These are phyloP conservation scores for Diplodus sargus DNA, from an alignment of 2,797 vertebrate genomes.

Conservation along the genomic window DNA sequence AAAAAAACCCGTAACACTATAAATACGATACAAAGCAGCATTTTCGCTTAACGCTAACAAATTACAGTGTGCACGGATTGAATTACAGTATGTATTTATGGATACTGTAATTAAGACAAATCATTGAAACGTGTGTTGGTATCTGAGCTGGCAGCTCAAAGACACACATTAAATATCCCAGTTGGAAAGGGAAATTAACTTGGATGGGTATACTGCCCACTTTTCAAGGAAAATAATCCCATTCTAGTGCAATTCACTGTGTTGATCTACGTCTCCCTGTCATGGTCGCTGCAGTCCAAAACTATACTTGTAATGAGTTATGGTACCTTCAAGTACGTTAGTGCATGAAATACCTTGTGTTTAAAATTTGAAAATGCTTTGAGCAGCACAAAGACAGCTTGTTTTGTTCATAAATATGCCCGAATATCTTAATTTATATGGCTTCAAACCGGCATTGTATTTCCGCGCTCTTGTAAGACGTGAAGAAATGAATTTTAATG, in stretches of 20 bases:
- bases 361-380: slow-evolving; percentile 41
- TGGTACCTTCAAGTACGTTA: slow-evolving; percentile 52
- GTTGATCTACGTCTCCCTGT: slow-evolving; percentile 45
- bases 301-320: slow-evolving; percentile 50
- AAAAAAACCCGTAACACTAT: slow-evolving; percentile 3
- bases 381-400: slow-evolving; percentile 44
- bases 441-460: slow-evolving; percentile 40
- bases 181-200: slow-evolving; percentile 25
- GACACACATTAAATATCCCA: slow-evolving; percentile 25
- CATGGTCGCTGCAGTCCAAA: slow-evolving; percentile 33
- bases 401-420: slow-evolving; percentile 47
- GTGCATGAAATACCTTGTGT: slow-evolving; percentile 49
- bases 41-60: neutral
- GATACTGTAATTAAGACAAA: slow-evolving; percentile 11
- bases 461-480: slow-evolving; percentile 44
- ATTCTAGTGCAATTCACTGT: slow-evolving; percentile 41
- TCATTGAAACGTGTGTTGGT: slow-evolving; percentile 25
- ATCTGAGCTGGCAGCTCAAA: slow-evolving; percentile 28
- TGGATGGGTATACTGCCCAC: slow-evolving; percentile 8
- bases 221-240: slow-evolving; percentile 50
- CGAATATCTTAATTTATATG: slow-evolving; percentile 43
- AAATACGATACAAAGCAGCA: neutral
- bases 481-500: slow-evolving; percentile 50
- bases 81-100: slow-evolving; percentile 19
- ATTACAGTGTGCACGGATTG: slow-evolving; percentile 15